phyloP scores from a whole-genome alignment of 2,888 invertebrate species.

The Homarus gammarus region DNA sequence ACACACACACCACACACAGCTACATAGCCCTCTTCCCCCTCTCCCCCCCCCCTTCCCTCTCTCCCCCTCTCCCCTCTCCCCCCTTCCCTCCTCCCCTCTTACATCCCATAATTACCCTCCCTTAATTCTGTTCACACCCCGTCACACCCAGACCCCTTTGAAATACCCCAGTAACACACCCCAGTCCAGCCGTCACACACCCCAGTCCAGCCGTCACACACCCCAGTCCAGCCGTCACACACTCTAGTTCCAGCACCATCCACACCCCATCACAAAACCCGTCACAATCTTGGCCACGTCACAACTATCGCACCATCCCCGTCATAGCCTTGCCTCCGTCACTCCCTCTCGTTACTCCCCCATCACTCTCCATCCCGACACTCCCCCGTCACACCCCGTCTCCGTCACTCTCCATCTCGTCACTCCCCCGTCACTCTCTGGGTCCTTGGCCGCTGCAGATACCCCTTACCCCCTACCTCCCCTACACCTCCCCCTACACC shows the following conservation, averaged over 20 bases:
- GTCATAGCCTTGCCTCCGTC: background rate
- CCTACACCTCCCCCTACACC: background rate
- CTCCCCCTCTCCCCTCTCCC: background rate
- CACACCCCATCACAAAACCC: constrained; percentile 29
- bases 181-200: too few species aligned
- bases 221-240: too few species aligned
- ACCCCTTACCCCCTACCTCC: background rate
- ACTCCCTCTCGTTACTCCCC: background rate
- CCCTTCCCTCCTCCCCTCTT: background rate
- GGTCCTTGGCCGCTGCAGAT: background rate
- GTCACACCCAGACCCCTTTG: too few species aligned
- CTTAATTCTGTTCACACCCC: background rate
- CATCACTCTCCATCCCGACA: background rate
- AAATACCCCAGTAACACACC: too few species aligned
- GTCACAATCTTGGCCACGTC: too few species aligned
- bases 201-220: too few species aligned
- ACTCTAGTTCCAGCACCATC: too few species aligned
- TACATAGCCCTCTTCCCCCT: too few species aligned
- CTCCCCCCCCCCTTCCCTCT: background rate
- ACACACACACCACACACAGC: too few species aligned
- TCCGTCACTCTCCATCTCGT: too few species aligned
- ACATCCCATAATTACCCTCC: background rate
- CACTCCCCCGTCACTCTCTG: background rate
- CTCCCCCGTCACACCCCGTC: background rate
- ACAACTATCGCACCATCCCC: too few species aligned